Percentiles rank a stretch among this genome's conserved stretches.
phyloP scores from a whole-genome alignment of 1,140 invertebrate genomes.

The Drosophila ogumai region DNA sequence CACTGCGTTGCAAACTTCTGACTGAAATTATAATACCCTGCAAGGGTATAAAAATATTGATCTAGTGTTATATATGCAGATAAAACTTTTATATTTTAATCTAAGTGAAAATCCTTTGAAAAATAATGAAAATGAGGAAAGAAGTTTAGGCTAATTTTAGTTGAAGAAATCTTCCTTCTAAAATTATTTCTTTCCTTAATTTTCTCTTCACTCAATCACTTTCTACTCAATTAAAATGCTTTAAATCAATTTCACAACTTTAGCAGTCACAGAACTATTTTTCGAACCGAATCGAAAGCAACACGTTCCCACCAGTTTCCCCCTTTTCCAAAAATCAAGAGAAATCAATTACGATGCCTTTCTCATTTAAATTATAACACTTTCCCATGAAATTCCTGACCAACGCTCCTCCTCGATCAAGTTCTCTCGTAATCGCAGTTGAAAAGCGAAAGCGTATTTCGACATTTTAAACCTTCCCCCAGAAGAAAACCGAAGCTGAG shows the following conservation, averaged over 20 bases:
- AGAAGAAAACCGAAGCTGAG: constrained; percentile 16
- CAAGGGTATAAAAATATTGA: neutral
- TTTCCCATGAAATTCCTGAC: constrained; percentile 71
- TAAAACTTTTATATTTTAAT: neutral
- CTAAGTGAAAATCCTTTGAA: neutral
- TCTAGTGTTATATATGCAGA: neutral
- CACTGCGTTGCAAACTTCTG: no score
- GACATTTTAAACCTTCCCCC: constrained; percentile 67
- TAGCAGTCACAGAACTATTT: neutral
- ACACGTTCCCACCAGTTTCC: constrained; percentile 26
- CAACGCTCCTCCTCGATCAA: constrained; percentile 61
- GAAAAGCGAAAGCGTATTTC: constrained; percentile 69
- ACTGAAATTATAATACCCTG: no score
- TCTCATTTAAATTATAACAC: constrained; percentile 79
- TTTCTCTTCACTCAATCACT: neutral
- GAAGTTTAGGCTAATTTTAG: no score
- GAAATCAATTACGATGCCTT: constrained; percentile 62
- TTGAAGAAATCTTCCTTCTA: fast-evolving
- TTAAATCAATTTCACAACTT: constrained; percentile 18
- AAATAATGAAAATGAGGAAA: no score
- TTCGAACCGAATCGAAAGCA: neutral
- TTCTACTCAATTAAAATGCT: constrained; percentile 8
- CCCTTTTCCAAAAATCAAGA: constrained; percentile 1
- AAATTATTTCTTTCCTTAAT: no score
- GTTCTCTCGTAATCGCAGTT: constrained; percentile 50